These are phyloP conservation scores for Scortum barcoo DNA, from an alignment of 2,113 vertebrate genomes.

Conservation along the genomic window DNA sequence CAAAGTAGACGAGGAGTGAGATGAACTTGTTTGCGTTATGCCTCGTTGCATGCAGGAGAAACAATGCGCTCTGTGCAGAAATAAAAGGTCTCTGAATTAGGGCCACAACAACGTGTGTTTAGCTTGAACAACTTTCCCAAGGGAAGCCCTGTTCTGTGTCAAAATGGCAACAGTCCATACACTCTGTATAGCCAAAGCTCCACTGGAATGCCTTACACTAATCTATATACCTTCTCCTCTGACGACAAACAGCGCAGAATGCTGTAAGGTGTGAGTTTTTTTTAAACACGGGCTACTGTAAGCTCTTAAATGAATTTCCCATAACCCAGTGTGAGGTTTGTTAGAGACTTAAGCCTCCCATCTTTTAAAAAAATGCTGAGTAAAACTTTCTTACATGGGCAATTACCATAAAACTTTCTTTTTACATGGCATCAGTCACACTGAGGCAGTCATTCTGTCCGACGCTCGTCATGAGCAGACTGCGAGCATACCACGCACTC, in stretches of 20 bases:
- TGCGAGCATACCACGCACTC: constrained; percentile 47
- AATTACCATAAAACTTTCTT: constrained; percentile 68
- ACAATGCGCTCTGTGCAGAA: constrained; percentile 58
- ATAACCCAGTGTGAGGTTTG: constrained; percentile 44
- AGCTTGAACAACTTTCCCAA: constrained; percentile 71
- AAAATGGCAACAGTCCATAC: constrained; percentile 63
- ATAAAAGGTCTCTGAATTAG: constrained; percentile 42
- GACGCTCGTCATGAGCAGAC: constrained; percentile 60
- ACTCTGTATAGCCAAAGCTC: constrained; percentile 18
- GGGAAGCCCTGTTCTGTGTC: constrained; percentile 74
- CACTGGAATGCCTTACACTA: constrained; percentile 13
- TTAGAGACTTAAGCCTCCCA: constrained; percentile 20
- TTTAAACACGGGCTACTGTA: constrained; percentile 59
- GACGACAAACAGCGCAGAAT: constrained; percentile 26
- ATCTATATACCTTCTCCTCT: constrained; percentile 33
- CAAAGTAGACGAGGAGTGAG: constrained; percentile 42
- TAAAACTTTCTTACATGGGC: constrained; percentile 67
- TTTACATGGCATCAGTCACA: constrained; percentile 58
- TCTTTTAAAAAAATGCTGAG: constrained; percentile 37
- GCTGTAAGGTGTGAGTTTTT: constrained; percentile 53
- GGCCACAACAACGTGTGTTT: constrained; percentile 63
- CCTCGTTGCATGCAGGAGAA: constrained; percentile 66
- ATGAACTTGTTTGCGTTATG: constrained; percentile 77
- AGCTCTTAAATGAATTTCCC: constrained; percentile 61
- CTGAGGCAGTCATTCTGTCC: constrained; percentile 50